These are phyloP conservation scores for Drosophila kuntzei DNA, from an alignment of 2,888 invertebrate genomes.

Conservation along the genomic window DNA sequence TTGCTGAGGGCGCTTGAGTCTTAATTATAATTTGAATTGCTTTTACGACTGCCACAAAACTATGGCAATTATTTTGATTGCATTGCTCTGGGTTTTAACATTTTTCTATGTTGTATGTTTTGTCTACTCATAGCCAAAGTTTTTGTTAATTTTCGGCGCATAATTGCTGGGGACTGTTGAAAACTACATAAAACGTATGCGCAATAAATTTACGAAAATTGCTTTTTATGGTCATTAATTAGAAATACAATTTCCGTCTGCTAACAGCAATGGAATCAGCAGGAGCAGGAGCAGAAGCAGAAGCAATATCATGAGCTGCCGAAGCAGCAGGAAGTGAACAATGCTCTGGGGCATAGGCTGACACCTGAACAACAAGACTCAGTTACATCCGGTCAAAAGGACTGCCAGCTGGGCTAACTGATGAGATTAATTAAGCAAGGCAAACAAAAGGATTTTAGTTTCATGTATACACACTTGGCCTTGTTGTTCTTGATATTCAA, in stretches of 20 bases:
- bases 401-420: slow-evolving; percentile 66
- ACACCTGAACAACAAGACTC: slow-evolving; percentile 70
- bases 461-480: slow-evolving; percentile 55
- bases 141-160: slow-evolving; percentile 57
- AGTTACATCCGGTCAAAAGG: slow-evolving; percentile 74
- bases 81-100: slow-evolving; percentile 34
- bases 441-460: slow-evolving; percentile 79
- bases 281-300: background rate
- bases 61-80: slow-evolving; percentile 72
- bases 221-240: slow-evolving; percentile 76
- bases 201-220: slow-evolving; percentile 62
- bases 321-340: slow-evolving; percentile 37
- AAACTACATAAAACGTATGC: slow-evolving; percentile 59
- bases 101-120: slow-evolving; percentile 17
- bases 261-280: slow-evolving; percentile 14
- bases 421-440: slow-evolving; percentile 77
- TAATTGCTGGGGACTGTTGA: slow-evolving; percentile 40
- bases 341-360: slow-evolving; percentile 56
- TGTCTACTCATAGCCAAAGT: slow-evolving; percentile 8
- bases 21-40: slow-evolving; percentile 77
- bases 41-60: slow-evolving; percentile 63
- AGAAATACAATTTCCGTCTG: slow-evolving; percentile 68
- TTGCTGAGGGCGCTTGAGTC: slow-evolving; percentile 63
- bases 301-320: background rate
- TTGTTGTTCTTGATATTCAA: slow-evolving; percentile 33